Percentiles rank a stretch among this genome's conserved stretches.
Conservation (phyloP, 2,888 invertebrate species). For the Cacoxenus indagator region DNA sequence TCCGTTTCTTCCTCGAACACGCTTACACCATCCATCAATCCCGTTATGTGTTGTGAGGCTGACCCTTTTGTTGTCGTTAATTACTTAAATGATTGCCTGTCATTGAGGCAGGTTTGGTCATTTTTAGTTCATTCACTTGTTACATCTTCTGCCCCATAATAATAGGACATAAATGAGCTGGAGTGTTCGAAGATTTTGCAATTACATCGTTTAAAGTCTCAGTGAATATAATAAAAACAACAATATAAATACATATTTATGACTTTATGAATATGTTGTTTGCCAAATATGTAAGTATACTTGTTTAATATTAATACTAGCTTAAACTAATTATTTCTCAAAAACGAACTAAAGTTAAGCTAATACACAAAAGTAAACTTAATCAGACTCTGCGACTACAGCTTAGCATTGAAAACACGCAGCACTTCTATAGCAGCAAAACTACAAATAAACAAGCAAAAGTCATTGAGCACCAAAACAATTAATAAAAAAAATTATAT, state of each 20-base stretch:
- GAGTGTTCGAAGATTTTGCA: too few relatives aligned
- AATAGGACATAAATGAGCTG: neutral
- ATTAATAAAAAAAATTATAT: slow-evolving; percentile 2
- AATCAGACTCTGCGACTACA: too few relatives aligned
- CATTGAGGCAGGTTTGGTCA: neutral
- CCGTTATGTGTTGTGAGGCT: neutral
- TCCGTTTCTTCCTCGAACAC: too few relatives aligned
- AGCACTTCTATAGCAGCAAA: neutral
- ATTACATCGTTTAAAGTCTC: too few relatives aligned
- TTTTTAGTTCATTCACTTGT: neutral
- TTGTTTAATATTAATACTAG: too few relatives aligned
- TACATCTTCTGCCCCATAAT: neutral
- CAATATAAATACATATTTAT: too few relatives aligned
- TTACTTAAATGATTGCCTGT: neutral
- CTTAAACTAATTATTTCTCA: too few relatives aligned
- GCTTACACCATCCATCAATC: neutral
- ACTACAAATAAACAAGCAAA: neutral
- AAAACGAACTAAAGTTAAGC: too few relatives aligned
- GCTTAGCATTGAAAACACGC: neutral
- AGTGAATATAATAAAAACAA: too few relatives aligned
- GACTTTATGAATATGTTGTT: too few relatives aligned
- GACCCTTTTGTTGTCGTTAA: neutral
- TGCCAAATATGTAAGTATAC: too few relatives aligned
- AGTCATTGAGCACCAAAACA: slow-evolving; percentile 10
- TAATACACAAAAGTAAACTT: too few relatives aligned